These are phyloP conservation scores for Drosophila vallismaia DNA, from an alignment of 2,888 invertebrate genomes.

Conservation along the genomic window DNA sequence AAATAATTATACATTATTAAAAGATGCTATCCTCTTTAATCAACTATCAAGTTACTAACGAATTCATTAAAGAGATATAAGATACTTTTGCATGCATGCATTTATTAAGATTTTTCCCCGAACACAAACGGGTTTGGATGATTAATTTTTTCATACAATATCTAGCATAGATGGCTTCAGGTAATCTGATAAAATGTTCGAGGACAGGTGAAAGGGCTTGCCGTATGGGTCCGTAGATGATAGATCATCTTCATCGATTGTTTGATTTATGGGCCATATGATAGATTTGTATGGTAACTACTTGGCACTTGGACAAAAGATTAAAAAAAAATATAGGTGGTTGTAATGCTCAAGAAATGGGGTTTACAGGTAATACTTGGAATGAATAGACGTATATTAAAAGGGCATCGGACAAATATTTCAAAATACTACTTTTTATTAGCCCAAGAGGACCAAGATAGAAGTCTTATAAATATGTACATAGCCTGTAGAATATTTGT, in stretches of 20 bases:
- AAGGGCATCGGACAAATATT: too few species aligned
- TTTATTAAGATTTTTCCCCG: constrained; percentile 8
- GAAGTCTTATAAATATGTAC: too few species aligned
- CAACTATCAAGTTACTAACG: background rate
- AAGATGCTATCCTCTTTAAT: background rate
- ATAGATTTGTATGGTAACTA: background rate
- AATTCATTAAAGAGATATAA: background rate
- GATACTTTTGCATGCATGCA: background rate
- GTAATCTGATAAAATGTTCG: constrained; percentile 5
- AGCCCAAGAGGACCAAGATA: too few species aligned
- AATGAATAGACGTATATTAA: too few species aligned
- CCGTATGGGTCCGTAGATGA: background rate
- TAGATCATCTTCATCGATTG: constrained; percentile 14
- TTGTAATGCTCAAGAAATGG: background rate
- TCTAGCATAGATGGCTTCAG: constrained; percentile 16
- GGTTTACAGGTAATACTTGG: too few species aligned
- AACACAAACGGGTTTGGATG: constrained; percentile 8
- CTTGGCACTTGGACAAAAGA: background rate
- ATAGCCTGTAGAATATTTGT: too few species aligned
- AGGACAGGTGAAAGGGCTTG: background rate
- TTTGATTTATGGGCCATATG: background rate
- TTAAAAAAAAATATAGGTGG: background rate
- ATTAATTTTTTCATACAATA: background rate
- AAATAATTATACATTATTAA: background rate
- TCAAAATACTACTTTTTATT: too few species aligned